phyloP scores from a whole-genome alignment of 2,113 vertebrate species.

The Speoplatyrhinus poulsoni region DNA sequence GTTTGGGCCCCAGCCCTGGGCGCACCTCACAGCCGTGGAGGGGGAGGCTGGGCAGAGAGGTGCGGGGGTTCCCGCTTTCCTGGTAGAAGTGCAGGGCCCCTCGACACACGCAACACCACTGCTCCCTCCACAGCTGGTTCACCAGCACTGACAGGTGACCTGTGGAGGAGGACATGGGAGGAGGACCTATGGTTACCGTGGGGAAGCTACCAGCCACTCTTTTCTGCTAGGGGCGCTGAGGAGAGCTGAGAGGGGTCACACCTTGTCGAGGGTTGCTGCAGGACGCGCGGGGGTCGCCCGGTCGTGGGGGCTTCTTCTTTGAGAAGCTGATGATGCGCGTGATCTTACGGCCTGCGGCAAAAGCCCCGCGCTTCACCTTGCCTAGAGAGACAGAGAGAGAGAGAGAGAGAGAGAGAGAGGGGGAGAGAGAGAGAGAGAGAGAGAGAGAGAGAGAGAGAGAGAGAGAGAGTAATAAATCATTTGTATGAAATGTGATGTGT shows the following conservation, averaged over 20 bases:
- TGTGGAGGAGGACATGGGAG: conserved; percentile 37
- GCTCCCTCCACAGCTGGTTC: conserved; percentile 93
- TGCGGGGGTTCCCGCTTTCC: conserved; percentile 81
- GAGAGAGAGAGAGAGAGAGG: background rate
- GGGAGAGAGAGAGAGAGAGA: background rate
- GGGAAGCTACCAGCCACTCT: too few species aligned
- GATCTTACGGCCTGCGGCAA: conserved; percentile 93
- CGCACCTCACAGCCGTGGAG: conserved; percentile 87
- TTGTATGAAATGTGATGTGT: too few species aligned
- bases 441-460: background rate
- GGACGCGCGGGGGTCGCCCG: conserved; percentile 75
- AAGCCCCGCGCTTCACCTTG: conserved; percentile 87
- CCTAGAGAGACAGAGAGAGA: conserved; percentile 60
- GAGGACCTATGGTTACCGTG: background rate
- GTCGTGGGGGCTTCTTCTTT: conserved; percentile 86
- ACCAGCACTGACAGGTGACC: conserved; percentile 88
- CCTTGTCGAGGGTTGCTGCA: conserved; percentile 88
- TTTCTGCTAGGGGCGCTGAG: background rate
- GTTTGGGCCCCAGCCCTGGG: conserved; percentile 90
- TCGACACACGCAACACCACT: conserved; percentile 88
- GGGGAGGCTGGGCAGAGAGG: conserved; percentile 79
- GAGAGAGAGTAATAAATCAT: too few species aligned
- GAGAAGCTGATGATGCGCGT: conserved; percentile 97
- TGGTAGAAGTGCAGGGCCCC: conserved; percentile 90
- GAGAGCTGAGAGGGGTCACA: conserved; percentile 41